phyloP scores from a whole-genome alignment of 2,888 invertebrate genomes.

The Philhelius pedissequus region DNA sequence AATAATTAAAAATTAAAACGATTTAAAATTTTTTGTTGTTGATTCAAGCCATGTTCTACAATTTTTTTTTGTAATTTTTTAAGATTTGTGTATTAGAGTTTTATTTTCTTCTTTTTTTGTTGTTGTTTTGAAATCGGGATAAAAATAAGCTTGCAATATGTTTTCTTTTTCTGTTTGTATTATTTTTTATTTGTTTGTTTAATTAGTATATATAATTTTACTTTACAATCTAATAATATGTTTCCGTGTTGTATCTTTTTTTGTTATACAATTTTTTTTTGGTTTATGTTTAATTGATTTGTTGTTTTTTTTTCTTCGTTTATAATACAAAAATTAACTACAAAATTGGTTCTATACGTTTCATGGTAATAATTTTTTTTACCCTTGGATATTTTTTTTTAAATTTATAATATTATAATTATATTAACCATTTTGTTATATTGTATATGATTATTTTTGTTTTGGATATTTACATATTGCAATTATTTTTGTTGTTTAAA shows the following conservation, averaged over 20 bases:
- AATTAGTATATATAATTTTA: conserved; percentile 31
- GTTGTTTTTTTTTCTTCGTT: conserved; percentile 67
- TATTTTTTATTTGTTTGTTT: conserved; percentile 59
- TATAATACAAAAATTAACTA: conserved; percentile 69
- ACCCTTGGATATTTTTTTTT: conserved; percentile 31
- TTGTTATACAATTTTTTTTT: conserved; percentile 62
- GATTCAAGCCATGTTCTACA: conserved; percentile 65
- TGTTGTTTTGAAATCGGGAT: conserved; percentile 64
- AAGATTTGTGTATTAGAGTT: conserved; percentile 31
- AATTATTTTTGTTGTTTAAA: conserved; percentile 50
- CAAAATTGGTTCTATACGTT: conserved; percentile 74
- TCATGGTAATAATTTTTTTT: conserved; percentile 39
- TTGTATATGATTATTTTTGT: conserved; percentile 40
- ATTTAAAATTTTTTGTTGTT: conserved; percentile 48
- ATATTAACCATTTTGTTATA: conserved; percentile 36
- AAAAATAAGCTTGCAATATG: conserved; percentile 66
- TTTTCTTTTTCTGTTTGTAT: conserved; percentile 53
- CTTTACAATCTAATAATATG: conserved; percentile 69
- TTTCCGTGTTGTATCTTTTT: conserved; percentile 64
- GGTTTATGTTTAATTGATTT: conserved; percentile 60
- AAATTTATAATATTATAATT: not conserved
- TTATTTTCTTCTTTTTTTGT: conserved; percentile 33
- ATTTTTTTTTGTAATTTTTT: conserved; percentile 55
- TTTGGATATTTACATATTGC: conserved; percentile 66
- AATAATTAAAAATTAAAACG: not conserved